A percentile compares a stretch with the other conserved stretches of the same genome.
Evolutionary conservation across 2,888 invertebrate genomes (phyloP).

Genomic region (Morpho helenor): DNA sequence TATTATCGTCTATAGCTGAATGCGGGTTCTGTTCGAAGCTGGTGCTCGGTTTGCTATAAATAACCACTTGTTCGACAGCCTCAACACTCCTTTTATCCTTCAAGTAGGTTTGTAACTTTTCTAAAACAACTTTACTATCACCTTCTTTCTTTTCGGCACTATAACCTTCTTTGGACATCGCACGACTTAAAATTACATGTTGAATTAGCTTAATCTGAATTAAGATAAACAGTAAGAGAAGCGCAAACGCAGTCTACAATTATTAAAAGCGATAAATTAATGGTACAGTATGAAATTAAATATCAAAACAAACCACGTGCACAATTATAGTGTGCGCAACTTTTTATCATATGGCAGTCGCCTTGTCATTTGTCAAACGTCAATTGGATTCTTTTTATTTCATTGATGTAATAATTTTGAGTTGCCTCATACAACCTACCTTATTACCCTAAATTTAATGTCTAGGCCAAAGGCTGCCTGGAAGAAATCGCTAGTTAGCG

Average conservation of each 20-base stretch:
- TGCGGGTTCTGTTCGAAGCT: constrained; percentile 52
- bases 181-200: constrained; percentile 40
- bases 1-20: constrained; percentile 54
- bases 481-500: no score
- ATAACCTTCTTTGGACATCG: constrained; percentile 76
- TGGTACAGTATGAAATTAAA: constrained; percentile 1
- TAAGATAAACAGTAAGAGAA: background rate
- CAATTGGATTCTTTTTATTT: no score
- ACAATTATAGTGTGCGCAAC: constrained; percentile 35
- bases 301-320: constrained; percentile 41
- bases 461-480: no score
- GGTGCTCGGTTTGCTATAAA: constrained; percentile 61
- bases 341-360: constrained; percentile 4
- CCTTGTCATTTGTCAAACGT: no score
- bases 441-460: no score
- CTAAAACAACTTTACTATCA: constrained; percentile 71
- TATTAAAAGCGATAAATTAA: background rate
- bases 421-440: no score
- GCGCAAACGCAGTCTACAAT: no score
- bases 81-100: constrained; percentile 70
- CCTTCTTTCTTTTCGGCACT: constrained; percentile 69
- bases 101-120: constrained; percentile 67
- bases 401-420: background rate
- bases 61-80: constrained; percentile 42
- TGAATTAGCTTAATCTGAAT: constrained; percentile 11